A percentile compares a stretch with the other conserved stretches of the same genome.
phyloP scores from a whole-genome alignment of 2,797 vertebrate genomes.

The Erethizon dorsatum region DNA sequence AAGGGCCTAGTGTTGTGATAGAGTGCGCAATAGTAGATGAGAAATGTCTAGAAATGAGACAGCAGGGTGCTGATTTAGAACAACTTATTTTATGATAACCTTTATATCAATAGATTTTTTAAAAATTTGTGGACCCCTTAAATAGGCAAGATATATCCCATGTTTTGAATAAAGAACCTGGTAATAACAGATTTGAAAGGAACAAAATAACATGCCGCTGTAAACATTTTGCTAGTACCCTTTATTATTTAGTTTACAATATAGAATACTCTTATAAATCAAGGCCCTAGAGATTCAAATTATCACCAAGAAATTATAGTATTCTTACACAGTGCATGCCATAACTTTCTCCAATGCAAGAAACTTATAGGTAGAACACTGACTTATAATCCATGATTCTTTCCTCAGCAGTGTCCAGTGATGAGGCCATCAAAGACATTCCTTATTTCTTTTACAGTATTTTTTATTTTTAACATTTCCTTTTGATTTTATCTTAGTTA shows the following conservation, averaged over 20 bases:
- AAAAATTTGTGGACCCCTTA: neutral
- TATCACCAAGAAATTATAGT: neutral
- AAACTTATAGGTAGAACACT: neutral
- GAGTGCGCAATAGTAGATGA: neutral
- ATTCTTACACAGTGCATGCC: neutral
- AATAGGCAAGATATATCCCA: neutral
- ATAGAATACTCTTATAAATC: conserved; percentile 21
- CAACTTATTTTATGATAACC: neutral
- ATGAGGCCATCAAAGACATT: neutral
- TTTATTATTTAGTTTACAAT: neutral
- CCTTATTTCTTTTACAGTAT: neutral
- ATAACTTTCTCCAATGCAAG: neutral
- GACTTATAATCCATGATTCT: neutral
- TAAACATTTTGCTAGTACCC: neutral
- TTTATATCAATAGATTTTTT: neutral
- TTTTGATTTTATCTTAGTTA: neutral
- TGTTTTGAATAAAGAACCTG: neutral
- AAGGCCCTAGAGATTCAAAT: neutral
- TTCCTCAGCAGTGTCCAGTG: too few relatives aligned
- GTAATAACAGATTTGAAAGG: neutral
- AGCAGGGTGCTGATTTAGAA: neutral
- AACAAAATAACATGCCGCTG: neutral
- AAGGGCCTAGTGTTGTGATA: neutral
- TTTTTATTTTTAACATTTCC: neutral
- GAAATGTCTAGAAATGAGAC: conserved; percentile 5